These are phyloP conservation scores for Takifugu rubripes DNA, from an alignment of 2,797 vertebrate genomes.

Conservation along the genomic window DNA sequence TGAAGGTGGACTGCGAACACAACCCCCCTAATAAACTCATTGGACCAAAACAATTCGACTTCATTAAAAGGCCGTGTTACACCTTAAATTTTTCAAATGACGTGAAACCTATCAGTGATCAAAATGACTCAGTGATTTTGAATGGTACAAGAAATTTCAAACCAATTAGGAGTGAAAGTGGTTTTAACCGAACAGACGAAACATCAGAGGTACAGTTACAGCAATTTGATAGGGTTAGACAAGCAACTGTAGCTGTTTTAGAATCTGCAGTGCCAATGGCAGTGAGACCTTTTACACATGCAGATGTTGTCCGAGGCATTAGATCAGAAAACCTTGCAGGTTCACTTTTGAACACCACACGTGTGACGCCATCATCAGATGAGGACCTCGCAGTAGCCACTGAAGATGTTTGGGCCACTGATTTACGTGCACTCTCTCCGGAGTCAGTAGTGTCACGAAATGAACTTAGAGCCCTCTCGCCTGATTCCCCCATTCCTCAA, in stretches of 20 bases:
- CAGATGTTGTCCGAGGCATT: background rate
- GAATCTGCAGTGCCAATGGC: background rate
- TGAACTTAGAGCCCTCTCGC: background rate
- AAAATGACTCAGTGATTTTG: background rate
- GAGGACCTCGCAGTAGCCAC: background rate
- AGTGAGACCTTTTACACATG: background rate
- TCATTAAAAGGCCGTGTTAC: conserved; percentile 30
- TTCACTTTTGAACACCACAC: conserved; percentile 12
- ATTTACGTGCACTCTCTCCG: conserved; percentile 19
- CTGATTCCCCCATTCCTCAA: conserved; percentile 1
- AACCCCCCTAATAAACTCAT: too few species aligned
- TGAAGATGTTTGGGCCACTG: background rate
- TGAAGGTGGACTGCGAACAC: background rate
- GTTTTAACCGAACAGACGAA: too few species aligned
- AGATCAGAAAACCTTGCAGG: background rate
- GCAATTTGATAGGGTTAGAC: background rate
- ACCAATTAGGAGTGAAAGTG: background rate
- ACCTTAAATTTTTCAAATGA: conserved; percentile 30
- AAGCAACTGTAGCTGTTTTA: too few species aligned
- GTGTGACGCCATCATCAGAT: background rate
- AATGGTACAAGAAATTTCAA: too few species aligned
- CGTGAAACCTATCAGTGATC: fast-evolving
- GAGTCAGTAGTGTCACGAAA: conserved; percentile 12
- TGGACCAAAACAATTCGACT: conserved; percentile 7
- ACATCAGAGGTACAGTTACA: too few species aligned